Conservation (phyloP, 2,113 vertebrate species). For the Cervus canadensis region DNA sequence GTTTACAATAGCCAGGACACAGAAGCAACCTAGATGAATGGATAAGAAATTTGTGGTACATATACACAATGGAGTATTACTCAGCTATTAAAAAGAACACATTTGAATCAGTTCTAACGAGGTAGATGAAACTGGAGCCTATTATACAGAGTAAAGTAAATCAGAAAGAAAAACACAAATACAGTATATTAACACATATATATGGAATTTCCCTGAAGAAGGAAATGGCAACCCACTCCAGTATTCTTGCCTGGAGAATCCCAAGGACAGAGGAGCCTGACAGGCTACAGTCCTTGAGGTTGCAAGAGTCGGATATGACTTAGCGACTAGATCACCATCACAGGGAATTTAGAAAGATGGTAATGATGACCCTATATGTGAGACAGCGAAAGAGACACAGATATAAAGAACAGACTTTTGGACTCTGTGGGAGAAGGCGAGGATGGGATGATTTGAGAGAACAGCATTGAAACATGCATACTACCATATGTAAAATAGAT, state of each 20-base stretch:
- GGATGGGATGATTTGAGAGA: not conserved
- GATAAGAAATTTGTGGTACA: not conserved
- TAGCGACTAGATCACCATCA: not conserved
- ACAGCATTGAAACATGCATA: not conserved
- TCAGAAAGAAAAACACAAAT: not conserved
- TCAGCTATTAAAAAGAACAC: not conserved
- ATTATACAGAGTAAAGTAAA: not conserved
- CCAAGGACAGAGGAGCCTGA: not conserved
- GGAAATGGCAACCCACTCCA: not conserved
- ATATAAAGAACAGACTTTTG: not conserved
- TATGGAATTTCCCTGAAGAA: not conserved
- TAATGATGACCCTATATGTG: not conserved
- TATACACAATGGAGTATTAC: not conserved
- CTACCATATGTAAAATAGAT: not conserved
- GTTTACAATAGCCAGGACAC: not conserved
- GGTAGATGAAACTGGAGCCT: not conserved
- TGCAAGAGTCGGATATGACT: rapidly evolving
- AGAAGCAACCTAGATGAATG: not conserved
- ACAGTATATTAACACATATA: not conserved
- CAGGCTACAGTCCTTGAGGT: not conserved
- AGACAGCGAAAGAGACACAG: not conserved
- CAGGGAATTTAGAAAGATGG: not conserved
- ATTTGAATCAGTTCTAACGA: not conserved
- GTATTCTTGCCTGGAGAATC: not conserved
- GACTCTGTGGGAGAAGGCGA: not conserved